Percentiles rank a stretch among this genome's conserved stretches.
phyloP scores from a whole-genome alignment of 2,888 invertebrate genomes.

The Eulithis testata region DNA sequence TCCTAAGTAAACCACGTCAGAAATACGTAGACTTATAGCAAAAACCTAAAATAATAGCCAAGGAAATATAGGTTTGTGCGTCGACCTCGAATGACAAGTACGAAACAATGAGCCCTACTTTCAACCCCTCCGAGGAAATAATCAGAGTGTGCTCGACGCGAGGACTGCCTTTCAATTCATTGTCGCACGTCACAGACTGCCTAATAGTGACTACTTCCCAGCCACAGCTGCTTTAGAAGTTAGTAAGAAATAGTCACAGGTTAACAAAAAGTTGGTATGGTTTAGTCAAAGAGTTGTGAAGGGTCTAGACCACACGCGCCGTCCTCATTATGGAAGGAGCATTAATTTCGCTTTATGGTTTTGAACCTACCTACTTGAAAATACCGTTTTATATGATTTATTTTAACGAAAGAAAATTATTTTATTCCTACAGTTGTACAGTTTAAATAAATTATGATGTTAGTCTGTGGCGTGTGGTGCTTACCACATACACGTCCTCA shows the following conservation, averaged over 20 bases:
- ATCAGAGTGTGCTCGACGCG: conserved; percentile 62
- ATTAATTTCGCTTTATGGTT: conserved; percentile 62
- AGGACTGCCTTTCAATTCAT: conserved; percentile 57
- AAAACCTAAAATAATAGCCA: conserved; percentile 21
- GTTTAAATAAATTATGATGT: background rate
- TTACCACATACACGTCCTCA: too few relatives aligned
- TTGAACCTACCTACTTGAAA: conserved; percentile 6
- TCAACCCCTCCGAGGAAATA: conserved; percentile 69
- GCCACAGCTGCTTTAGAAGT: conserved; percentile 17
- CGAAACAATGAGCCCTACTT: conserved; percentile 57
- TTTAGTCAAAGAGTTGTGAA: conserved; percentile 15
- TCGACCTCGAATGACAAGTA: conserved; percentile 62
- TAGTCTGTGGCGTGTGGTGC: too few relatives aligned
- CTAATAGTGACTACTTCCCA: conserved; percentile 20
- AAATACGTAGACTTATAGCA: too few relatives aligned
- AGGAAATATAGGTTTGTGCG: conserved; percentile 46
- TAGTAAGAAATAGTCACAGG: background rate
- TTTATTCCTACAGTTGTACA: background rate
- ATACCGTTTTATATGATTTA: conserved; percentile 11
- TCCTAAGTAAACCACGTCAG: too few relatives aligned
- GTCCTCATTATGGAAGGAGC: conserved; percentile 56
- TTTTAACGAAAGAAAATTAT: conserved; percentile 2
- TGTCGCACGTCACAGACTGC: conserved; percentile 46
- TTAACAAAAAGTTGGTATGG: background rate
- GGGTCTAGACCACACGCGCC: conserved; percentile 51